Base-by-base conservation (phyloP, 2,888 invertebrate genomes). In the Junonia oenone region DNA sequence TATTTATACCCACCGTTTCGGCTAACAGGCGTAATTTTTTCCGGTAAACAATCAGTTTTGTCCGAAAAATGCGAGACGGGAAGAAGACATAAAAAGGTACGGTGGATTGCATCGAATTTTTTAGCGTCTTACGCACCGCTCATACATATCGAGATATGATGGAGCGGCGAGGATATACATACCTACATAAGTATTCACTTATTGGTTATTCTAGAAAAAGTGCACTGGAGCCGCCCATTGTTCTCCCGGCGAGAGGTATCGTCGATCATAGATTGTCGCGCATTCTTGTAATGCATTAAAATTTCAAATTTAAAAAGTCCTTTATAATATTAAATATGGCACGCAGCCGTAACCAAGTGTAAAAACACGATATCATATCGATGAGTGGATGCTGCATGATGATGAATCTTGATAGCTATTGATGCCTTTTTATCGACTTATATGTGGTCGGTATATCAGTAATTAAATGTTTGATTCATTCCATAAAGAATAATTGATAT, bases 31-130 rank as follows among this genome's bases (percentile, higher is more conserved):
- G 87, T 88, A 85, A 89, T 90, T 90, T 90, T 90, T 89, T 89
- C 89, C 89, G 82, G 78, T 83, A 90, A 89, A 90, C 89, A 90
- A 89, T 88, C 88, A 87, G 81, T 89, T 90, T 89, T 89, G 85
- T 72, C 83, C 81, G 86, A 89, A 90, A 90, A 90, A 87, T 89
- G 83, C 85, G 82, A 78, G 78, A 80, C 83, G 82, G 71, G 82
- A 84, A 78, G 81, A 81, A 81, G 79, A 76, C 76, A 75, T 87
- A 89, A 89, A 89, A 89, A 89, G 78, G 73, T 73, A 66, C 68
- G 63, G 65, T 75, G 78, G 75, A 76, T 76, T 78, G 76, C 73
- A 68, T 63, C 63, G 68, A 68, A 72, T 76, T 80, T 81, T 82
- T 81, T 78, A 64, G 64, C 62, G 73, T 74, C 70, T 73, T 75